Evolutionary conservation across 2,797 vertebrate species (phyloP), one percentile per base, ranked within the genome.

Genomic region (Kryptopterus vitreolus): DNA sequence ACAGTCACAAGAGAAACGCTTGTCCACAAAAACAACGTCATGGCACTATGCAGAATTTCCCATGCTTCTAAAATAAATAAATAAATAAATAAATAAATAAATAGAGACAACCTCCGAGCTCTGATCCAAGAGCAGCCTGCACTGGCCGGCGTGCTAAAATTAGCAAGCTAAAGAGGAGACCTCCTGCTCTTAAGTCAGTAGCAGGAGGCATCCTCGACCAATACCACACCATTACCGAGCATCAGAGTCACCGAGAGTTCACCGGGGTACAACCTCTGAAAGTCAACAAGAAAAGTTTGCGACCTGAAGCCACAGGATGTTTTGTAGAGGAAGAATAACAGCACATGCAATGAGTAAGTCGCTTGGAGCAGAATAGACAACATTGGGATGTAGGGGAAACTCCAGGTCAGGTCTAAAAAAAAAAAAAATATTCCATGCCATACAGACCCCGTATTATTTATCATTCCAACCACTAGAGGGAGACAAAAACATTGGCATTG

Each of bases 301-400:
- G 92, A 92, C 88, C 92, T 89, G 89, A 93, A 94, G 88, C 93
- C 93, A 94, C 93, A 93, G 93, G 92, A 94, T 94, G 93, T 94
- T 94, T 93, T 94, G 86, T 91, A 87, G 89, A 89, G 87, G 86
- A 89, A 84, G 90, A 92, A 93, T 89, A 93, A 94, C 93, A 93
- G 93, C 91, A 90, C 88, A 89, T 85, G 88, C 89, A 89, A 86
- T 94, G 93, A 94, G 92, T 94, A 93, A 94, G 92, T 89, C 87
- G 87, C 90, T 90, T 88, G 81, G 81, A 92, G 88, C 89, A 88
- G 89, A 90, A 91, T 84, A 91, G 91, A 93, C 92, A 92, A 93
- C 92, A 91, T 89, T 90, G 87, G 86, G 82, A 89, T 88, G 89
- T 87, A 87, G 93, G 93, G 94, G 94, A 95, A 95, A 93, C 94